Percentiles rank a stretch among this genome's conserved stretches.
phyloP scores from a whole-genome alignment of 2,888 invertebrate species.

The Rhingia campestris region DNA sequence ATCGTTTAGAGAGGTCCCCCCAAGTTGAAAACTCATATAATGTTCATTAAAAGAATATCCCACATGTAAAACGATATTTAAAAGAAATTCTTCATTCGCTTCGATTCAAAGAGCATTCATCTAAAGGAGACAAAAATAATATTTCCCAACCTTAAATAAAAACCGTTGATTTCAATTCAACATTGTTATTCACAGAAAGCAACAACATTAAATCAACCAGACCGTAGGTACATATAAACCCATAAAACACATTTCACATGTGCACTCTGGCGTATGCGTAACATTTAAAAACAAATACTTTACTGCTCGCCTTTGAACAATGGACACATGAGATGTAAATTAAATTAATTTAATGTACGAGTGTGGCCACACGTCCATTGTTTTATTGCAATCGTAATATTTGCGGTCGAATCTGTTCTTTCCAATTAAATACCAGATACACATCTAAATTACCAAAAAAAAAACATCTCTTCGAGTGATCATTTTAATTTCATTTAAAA shows the following conservation, averaged over 20 bases:
- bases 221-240: constrained; percentile 1
- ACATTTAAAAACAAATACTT: constrained; percentile 16
- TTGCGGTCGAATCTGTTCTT: not conserved
- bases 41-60: no score
- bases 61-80: no score
- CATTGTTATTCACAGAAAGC: not conserved
- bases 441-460: not conserved
- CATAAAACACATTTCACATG: not conserved
- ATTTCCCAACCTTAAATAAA: not conserved
- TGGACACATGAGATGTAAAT: not conserved
- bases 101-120: no score
- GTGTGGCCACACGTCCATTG: constrained; percentile 29
- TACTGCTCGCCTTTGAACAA: not conserved
- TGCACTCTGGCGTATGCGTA: constrained; percentile 51
- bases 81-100: no score
- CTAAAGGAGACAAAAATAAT: no score
- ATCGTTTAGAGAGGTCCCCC: no score
- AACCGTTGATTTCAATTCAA: not conserved
- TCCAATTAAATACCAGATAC: not conserved
- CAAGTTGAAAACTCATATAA: no score
- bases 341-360: constrained; percentile 22
- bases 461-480: not conserved
- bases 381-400: constrained; percentile 26
- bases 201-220: not conserved
- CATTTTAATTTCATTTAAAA: not conserved